Conservation (phyloP, 2,797 vertebrate species). For the Buceros bicornis region DNA sequence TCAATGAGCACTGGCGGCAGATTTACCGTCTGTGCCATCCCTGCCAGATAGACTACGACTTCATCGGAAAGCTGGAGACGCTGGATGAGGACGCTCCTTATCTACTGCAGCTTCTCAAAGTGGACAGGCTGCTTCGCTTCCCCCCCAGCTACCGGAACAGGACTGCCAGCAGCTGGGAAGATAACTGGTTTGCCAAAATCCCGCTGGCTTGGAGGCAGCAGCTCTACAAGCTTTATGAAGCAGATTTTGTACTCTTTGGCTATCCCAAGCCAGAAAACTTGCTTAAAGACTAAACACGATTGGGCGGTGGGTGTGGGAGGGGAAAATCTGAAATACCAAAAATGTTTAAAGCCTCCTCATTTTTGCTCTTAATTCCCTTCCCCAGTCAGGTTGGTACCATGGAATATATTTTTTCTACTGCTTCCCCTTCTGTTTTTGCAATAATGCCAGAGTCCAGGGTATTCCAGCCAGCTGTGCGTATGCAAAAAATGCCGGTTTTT, state of each 20-base stretch:
- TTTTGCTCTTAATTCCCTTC: constrained; percentile 45
- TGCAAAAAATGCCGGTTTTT: neutral
- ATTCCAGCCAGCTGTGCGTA: neutral
- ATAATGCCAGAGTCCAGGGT: neutral
- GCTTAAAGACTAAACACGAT: constrained; percentile 67
- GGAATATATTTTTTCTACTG: constrained; percentile 67
- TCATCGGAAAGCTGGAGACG: constrained; percentile 92
- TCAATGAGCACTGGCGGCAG: constrained; percentile 98
- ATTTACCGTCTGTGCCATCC: constrained; percentile 94
- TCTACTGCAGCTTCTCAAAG: constrained; percentile 87
- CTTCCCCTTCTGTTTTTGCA: constrained; percentile 21
- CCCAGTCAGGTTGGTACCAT: neutral
- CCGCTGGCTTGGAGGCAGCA: constrained; percentile 85
- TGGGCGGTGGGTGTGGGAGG: neutral
- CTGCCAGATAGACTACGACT: constrained; percentile 96
- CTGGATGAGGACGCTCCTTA: constrained; percentile 90
- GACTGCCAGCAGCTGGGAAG: constrained; percentile 91
- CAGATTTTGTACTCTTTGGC: constrained; percentile 93
- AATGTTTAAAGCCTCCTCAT: constrained; percentile 32
- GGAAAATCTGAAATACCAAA: constrained; percentile 47
- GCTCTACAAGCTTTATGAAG: constrained; percentile 92
- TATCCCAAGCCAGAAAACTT: constrained; percentile 88
- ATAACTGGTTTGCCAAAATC: constrained; percentile 89
- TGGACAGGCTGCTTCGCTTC: constrained; percentile 90
- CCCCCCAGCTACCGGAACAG: constrained; percentile 89